These are phyloP conservation scores for Meiosimyza decipiens DNA, from an alignment of 2,888 invertebrate genomes.

Conservation along the genomic window DNA sequence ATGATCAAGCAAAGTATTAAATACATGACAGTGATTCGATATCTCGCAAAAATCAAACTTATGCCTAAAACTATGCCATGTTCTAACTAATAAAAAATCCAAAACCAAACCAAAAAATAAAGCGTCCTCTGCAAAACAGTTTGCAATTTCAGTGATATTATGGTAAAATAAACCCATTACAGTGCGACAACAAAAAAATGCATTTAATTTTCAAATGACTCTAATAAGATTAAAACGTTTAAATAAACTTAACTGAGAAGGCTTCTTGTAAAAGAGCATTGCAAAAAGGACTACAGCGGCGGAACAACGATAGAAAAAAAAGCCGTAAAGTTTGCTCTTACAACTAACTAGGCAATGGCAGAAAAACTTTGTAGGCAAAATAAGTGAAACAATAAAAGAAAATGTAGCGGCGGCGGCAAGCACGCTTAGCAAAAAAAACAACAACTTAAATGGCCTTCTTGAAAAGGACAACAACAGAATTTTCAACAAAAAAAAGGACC, in stretches of 20 bases:
- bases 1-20: too few species aligned
- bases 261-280: constrained; percentile 4
- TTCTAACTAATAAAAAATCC: too few species aligned
- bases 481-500: constrained; percentile 19
- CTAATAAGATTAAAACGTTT: constrained; percentile 22
- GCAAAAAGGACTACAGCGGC: constrained; percentile 1
- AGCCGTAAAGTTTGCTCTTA: not conserved
- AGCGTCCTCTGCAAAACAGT: too few species aligned
- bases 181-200: too few species aligned
- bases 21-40: too few species aligned
- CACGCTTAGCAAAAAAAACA: not conserved
- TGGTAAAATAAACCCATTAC: too few species aligned
- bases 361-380: not conserved
- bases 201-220: too few species aligned
- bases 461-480: constrained; percentile 7
- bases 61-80: too few species aligned
- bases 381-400: not conserved
- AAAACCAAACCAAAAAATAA: too few species aligned
- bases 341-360: not conserved
- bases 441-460: constrained; percentile 7
- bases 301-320: not conserved
- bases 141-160: too few species aligned
- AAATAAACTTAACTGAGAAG: constrained; percentile 8
- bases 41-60: too few species aligned
- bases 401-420: not conserved